These are phyloP conservation scores for Melanotaenia parkinsoni DNA, from an alignment of 2,797 vertebrate genomes.

Conservation along the genomic window DNA sequence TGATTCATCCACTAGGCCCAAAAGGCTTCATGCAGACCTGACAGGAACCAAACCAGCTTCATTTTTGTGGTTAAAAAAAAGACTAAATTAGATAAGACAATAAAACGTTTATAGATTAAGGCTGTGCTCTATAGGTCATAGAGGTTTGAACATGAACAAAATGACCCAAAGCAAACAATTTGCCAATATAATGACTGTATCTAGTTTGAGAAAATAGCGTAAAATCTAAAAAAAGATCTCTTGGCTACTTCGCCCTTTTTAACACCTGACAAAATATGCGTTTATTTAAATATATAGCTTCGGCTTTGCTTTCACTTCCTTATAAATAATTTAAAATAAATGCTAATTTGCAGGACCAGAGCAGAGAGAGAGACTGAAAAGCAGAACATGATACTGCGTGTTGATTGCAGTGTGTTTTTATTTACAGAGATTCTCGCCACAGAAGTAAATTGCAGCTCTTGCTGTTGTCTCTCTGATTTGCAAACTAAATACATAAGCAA, in stretches of 20 bases:
- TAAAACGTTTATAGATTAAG: slow-evolving; percentile 2
- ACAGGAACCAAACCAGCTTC: slow-evolving; percentile 32
- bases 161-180: not conserved
- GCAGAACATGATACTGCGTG: slow-evolving; percentile 5
- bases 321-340: slow-evolving; percentile 11
- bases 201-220: not conserved
- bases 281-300: no score
- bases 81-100: not conserved
- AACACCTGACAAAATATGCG: no score
- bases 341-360: not conserved
- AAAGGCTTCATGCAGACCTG: slow-evolving; percentile 39
- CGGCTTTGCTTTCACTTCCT: not conserved
- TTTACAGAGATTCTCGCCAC: slow-evolving; percentile 55
- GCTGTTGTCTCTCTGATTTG: slow-evolving; percentile 71
- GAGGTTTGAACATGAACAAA: slow-evolving; percentile 27
- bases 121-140: not conserved
- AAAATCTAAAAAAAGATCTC: no score
- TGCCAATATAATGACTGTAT: not conserved
- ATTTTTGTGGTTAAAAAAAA: slow-evolving; percentile 4
- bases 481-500: slow-evolving; percentile 84
- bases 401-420: slow-evolving; percentile 54
- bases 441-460: slow-evolving; percentile 59
- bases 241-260: no score
- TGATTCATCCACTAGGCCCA: slow-evolving; percentile 44
- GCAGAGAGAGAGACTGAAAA: slow-evolving; percentile 2